phyloP scores from a whole-genome alignment of 2,888 invertebrate species.

The Thecocarcelia acutangulata region DNA sequence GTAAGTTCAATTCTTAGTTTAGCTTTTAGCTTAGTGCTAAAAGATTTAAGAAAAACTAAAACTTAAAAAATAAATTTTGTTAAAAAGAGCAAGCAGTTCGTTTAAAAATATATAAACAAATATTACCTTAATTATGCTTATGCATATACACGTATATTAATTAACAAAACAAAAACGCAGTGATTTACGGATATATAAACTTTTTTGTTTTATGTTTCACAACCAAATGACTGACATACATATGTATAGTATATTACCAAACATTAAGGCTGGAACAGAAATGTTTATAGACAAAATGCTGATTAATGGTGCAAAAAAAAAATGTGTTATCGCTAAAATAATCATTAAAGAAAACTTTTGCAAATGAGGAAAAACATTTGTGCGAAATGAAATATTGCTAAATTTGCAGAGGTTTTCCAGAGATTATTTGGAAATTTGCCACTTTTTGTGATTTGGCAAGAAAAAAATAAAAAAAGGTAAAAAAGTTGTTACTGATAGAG shows the following conservation, averaged over 20 bases:
- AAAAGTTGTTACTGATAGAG: constrained; percentile 58
- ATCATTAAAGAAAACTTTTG: constrained; percentile 18
- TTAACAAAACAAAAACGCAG: neutral
- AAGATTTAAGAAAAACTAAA: no score
- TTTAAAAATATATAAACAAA: neutral
- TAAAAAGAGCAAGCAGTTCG: no score
- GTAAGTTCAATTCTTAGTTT: no score
- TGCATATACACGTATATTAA: neutral
- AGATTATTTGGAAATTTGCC: constrained; percentile 64
- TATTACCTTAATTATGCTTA: constrained; percentile 3
- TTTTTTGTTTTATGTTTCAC: constrained; percentile 33
- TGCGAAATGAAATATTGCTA: constrained; percentile 5
- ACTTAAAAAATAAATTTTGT: no score
- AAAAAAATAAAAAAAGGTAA: constrained; percentile 11
- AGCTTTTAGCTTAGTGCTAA: no score
- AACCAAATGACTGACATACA: constrained; percentile 31
- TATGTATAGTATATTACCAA: constrained; percentile 30
- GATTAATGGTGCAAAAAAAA: constrained; percentile 56
- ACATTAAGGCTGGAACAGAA: constrained; percentile 47
- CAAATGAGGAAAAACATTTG: constrained; percentile 20
- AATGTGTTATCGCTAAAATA: constrained; percentile 21
- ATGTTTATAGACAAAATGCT: constrained; percentile 46
- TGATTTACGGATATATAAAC: constrained; percentile 11
- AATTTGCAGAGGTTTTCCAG: constrained; percentile 58
- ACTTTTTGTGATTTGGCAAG: constrained; percentile 60